phyloP scores from a whole-genome alignment of 1,140 invertebrate species.

The Papilio machaon region DNA sequence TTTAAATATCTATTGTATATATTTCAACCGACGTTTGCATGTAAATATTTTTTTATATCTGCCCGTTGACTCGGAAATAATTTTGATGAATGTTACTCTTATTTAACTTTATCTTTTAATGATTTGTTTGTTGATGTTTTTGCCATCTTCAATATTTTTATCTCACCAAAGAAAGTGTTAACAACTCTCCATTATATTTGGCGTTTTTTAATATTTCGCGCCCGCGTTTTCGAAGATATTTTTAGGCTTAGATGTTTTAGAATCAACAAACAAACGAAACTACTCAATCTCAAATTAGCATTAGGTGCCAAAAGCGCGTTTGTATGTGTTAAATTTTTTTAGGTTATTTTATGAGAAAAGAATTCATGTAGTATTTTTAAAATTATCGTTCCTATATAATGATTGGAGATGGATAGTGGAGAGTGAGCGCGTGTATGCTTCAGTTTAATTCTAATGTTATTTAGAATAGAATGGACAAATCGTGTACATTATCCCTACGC shows the following conservation, averaged over 20 bases:
- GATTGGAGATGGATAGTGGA: constrained; percentile 54
- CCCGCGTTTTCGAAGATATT: constrained; percentile 12
- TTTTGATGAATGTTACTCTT: constrained; percentile 34
- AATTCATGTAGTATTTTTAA: constrained; percentile 75
- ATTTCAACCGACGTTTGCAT: constrained; percentile 53
- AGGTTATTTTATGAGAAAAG: constrained; percentile 70
- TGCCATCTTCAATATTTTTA: constrained; percentile 48
- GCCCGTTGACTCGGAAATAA: constrained; percentile 29
- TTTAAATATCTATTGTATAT: constrained; percentile 55
- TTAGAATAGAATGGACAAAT: constrained; percentile 75
- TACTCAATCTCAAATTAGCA: constrained; percentile 57
- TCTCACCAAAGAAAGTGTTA: constrained; percentile 71
- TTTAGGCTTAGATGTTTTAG: constrained; percentile 40
- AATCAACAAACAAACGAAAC: constrained; percentile 40
- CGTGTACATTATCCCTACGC: constrained; percentile 81
- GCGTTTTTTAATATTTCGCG: constrained; percentile 40
- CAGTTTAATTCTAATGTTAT: constrained; percentile 75
- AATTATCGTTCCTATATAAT: constrained; percentile 80
- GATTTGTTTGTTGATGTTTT: constrained; percentile 45
- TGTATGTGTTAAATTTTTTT: constrained; percentile 62
- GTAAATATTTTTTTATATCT: constrained; percentile 49
- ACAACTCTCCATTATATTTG: constrained; percentile 47
- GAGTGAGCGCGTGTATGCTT: constrained; percentile 69
- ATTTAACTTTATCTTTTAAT: constrained; percentile 39
- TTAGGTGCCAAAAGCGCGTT: constrained; percentile 77